Base-by-base conservation (phyloP, 2,888 invertebrate species). In the Drosophila merina region DNA sequence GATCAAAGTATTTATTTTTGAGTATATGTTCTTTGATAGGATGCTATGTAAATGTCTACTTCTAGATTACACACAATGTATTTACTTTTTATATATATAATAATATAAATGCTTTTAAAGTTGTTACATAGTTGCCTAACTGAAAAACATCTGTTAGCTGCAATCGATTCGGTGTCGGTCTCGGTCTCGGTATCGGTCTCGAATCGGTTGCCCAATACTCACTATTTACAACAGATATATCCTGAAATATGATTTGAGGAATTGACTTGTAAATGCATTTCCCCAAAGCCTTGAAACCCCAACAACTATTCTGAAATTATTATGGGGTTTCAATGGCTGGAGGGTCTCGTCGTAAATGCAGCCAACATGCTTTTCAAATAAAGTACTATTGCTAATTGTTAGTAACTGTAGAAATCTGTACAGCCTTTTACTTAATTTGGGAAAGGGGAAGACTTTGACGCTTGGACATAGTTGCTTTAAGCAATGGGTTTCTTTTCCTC, bases 171-270 rank as follows among this genome's bases (percentile, higher is more conserved):
- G 20, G 20, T 20, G 20, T 20, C 20, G 20, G 20, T 20, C 20
- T 20, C 20, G 14, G 20, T 20, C 20, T 20, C 20, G 14, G 20
- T 20, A 1, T 20, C 20, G 20, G 57, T 38, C 36, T 70, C 66
- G 58, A 44, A 48, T 26, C 48, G 57, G 42, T 42, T 42, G 52
- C 52, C 20, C 54, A 81, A 81, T 81, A 87, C 88, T 81, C 81
- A 81, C 83, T 82, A 63, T 81, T 70, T 82, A 82, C 60, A 74
- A 74, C 59, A 59, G 49, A 71, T 71, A 66, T 74, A 67, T 75
- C 52, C 76, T 85, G 66, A 81, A 75, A 81, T 81, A 76, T 81
- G 72, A 81, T 87, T 81, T 81, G 83, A 87, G 81, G 88, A 81
- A 81, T 81, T 81, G 88, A 87, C 82, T 85, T 85, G 79, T 55